phyloP scores from a whole-genome alignment of 2,888 invertebrate genomes.

The Nomada flava region DNA sequence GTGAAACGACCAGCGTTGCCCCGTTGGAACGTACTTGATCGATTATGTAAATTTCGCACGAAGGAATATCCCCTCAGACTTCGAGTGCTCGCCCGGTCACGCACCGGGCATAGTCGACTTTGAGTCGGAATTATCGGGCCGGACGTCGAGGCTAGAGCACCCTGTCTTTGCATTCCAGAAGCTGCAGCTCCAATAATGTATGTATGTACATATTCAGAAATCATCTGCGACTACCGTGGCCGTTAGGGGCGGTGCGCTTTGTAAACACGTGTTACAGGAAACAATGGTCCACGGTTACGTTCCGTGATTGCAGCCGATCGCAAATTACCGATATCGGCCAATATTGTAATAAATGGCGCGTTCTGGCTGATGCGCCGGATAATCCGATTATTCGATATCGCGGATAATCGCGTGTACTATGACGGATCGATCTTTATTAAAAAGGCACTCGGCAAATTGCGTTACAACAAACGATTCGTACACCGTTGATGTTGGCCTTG shows the following conservation, averaged over 20 bases:
- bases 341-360: conserved; percentile 36
- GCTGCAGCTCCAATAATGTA: not conserved
- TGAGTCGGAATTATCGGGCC: conserved; percentile 30
- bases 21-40: conserved; percentile 50
- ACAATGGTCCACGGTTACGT: not conserved
- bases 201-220: conserved; percentile 1
- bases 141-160: not conserved
- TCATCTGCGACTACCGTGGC: not conserved
- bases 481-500: not conserved
- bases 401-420: conserved; percentile 34
- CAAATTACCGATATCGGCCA: conserved; percentile 40
- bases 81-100: conserved; percentile 42
- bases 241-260: not conserved
- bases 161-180: not conserved
- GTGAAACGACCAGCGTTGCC: conserved; percentile 46
- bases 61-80: conserved; percentile 37
- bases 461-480: conserved; percentile 11
- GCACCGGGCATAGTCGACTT: conserved; percentile 27
- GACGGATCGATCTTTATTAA: conserved; percentile 27
- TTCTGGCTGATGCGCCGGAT: conserved; percentile 5
- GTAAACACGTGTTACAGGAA: conserved; percentile 22
- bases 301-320: conserved; percentile 11
- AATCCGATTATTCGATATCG: conserved; percentile 45
- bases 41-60: conserved; percentile 62
- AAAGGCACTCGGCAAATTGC: conserved; percentile 20